Base-by-base conservation (phyloP, 1,140 invertebrate species). In the Palaemon carinicauda region DNA sequence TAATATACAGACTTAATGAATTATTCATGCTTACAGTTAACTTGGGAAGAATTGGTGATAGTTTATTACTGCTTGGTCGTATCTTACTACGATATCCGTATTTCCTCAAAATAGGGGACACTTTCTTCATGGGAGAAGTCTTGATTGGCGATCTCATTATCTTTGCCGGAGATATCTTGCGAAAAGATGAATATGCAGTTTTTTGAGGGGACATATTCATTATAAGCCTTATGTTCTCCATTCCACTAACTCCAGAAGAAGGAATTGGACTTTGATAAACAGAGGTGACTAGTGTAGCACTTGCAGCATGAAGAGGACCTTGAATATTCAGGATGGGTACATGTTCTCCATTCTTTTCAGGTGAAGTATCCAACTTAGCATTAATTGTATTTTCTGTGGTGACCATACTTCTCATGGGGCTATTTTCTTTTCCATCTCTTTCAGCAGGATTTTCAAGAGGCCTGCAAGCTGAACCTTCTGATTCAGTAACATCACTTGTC, bases 91-190 rank as follows among this genome's bases (percentile, higher is more conserved):
- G 80, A 79, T 80, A 80, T 29, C 80, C 77, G 33, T 86, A 86
- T 51, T 86, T 86, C 9, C 84, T 75, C 29, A 86, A 24, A 54
- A 86, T 86, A 17, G 84, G 84, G 3, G 84, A 86, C 12, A 86
- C 84, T 29, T 86, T 77, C 21, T 86, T 86, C 33, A 86, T 15
- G 21, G 84, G 84, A 1, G 84, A 86, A 12, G 84, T 86, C 41
- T 86, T 86, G 1, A 86, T 74, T n/a, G 84, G 84, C 3, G 84
- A 80, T 10, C 54, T 80, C 29, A 80, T 54, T 27, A 27, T 54
- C 31, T 86, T 86, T 50, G 84, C 77, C 19, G 84, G 84, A 27
- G 84, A 86, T 19, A 86, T 86, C 75, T 41, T 86, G 14, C 77
- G 24, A 14, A 51, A 52, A 10, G 77, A 1, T 33, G 65, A n/a